Evolutionary conservation across 2,888 invertebrate species (phyloP), one percentile per base, ranked within the genome.

Genomic region (Chymomyza procnemis): DNA sequence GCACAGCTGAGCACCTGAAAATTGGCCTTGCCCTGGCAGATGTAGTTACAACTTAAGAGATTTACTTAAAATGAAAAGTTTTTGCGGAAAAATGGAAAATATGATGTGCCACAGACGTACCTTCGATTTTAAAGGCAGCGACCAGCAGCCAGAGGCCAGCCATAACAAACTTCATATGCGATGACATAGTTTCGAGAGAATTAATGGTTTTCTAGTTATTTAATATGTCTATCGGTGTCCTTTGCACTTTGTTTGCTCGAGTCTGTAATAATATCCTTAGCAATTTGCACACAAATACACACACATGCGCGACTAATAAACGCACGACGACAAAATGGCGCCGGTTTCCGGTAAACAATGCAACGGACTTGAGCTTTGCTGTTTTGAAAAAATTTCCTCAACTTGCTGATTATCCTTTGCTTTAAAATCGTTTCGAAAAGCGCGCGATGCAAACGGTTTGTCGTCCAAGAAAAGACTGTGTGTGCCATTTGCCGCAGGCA

Each of bases 371-470:
- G 0, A 16, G 12, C 18, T 21, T 48, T 26, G 6, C 26, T 26
- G 4, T 26, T 55, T 26, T n/a, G n/a, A n/a, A 30, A 18, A 26
- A 5, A 56, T 72, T 48, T 14, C 64, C 56, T 41, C 52, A 18
- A 64, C 60, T 59, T 1, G 6, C 26, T 14, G n/a, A n/a, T 26
- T 34, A 34, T 61, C 18, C 47, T 16, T 61, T 64, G 19, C 8
- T 26, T 26, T 22, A 57, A 58, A 63, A 22, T 50, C 47, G 57
- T 26, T 62, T 71, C 64, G 47, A 73, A 69, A 62, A 74, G 77
- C 74, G 87, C 87, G 82, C 87, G 80, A 78, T 84, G 83, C 82
- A 82, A 72, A 85, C 83, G 72, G 61, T 66, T 79, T 79, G 80
- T 78, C 83, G 83, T 74, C 70, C 78, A 66, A 78, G 67, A 69